A percentile compares a stretch with the other conserved stretches of the same genome.
Evolutionary conservation across 2,797 vertebrate genomes (phyloP).

Genomic region (Gadopsis bispinosus): DNA sequence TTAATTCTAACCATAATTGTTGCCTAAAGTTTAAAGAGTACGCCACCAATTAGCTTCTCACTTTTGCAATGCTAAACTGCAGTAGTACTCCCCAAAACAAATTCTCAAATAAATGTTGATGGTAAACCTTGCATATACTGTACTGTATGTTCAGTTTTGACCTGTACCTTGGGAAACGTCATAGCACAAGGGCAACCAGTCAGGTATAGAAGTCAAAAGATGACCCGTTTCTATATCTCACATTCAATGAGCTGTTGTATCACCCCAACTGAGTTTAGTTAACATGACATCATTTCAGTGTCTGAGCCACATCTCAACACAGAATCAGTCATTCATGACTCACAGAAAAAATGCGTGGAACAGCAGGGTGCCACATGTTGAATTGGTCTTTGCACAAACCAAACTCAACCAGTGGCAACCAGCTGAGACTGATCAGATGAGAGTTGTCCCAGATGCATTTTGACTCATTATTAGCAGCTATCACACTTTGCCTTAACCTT

Average conservation of each 20-base stretch:
- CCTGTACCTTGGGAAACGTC: background rate
- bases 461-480: constrained; percentile 33
- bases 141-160: background rate
- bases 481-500: constrained; percentile 41
- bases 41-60: background rate
- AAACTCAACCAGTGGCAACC: constrained; percentile 28
- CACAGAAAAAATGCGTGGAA: constrained; percentile 20
- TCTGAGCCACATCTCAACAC: constrained; percentile 4
- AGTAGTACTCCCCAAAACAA: no score
- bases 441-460: constrained; percentile 22
- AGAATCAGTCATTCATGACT: constrained; percentile 34
- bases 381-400: constrained; percentile 35
- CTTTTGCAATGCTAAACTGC: background rate
- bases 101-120: no score
- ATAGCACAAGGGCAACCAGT: background rate
- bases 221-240: background rate
- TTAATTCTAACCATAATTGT: no score
- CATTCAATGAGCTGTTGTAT: constrained; percentile 2
- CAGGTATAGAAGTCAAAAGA: background rate
- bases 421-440: constrained; percentile 41
- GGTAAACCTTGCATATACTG: no score
- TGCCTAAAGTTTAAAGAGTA: background rate
- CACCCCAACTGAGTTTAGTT: background rate
- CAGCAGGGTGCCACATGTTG: constrained; percentile 28
- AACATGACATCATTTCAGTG: constrained; percentile 7